A percentile compares a stretch with the other conserved stretches of the same genome.
These are phyloP conservation scores for Myotis vivesi DNA, from an alignment of 2,797 vertebrate genomes.

Conservation along the genomic window DNA sequence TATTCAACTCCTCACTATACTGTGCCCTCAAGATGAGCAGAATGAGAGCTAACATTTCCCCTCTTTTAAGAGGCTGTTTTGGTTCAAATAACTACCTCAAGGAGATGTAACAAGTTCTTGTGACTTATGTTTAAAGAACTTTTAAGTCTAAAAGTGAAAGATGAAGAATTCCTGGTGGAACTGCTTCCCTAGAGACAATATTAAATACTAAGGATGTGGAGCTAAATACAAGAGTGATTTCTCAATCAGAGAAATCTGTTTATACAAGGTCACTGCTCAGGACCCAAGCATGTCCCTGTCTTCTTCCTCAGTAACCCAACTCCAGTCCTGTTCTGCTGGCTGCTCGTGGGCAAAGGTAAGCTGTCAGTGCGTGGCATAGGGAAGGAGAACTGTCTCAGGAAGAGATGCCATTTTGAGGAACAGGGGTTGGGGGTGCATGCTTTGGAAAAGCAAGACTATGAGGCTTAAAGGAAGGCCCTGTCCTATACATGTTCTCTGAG, in stretches of 20 bases:
- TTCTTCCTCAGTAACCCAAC: not conserved
- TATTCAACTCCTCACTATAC: not conserved
- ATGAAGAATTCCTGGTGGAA: not conserved
- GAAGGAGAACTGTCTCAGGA: not conserved
- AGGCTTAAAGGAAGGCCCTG: not conserved
- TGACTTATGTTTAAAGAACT: not conserved
- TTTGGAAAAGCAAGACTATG: not conserved
- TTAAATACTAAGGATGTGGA: not conserved
- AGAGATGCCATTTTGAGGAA: not conserved
- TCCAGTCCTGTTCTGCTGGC: not conserved
- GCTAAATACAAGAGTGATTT: slow-evolving; percentile 8
- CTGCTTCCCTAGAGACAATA: not conserved
- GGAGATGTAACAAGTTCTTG: not conserved
- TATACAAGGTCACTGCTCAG: not conserved
- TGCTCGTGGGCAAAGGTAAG: not conserved
- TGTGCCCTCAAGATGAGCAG: not conserved
- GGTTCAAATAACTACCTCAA: slow-evolving; percentile 8
- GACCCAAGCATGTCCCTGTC: not conserved
- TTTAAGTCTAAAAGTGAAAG: not conserved
- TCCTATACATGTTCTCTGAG: not conserved
- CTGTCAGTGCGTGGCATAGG: not conserved
- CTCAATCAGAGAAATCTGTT: not conserved
- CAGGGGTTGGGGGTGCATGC: not conserved
- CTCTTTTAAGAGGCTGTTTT: not conserved
- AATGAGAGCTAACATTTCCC: not conserved